Evolutionary conservation across 2,113 vertebrate genomes (phyloP), one percentile per base, ranked within the genome.

Genomic region (Alexandromys fortis): DNA sequence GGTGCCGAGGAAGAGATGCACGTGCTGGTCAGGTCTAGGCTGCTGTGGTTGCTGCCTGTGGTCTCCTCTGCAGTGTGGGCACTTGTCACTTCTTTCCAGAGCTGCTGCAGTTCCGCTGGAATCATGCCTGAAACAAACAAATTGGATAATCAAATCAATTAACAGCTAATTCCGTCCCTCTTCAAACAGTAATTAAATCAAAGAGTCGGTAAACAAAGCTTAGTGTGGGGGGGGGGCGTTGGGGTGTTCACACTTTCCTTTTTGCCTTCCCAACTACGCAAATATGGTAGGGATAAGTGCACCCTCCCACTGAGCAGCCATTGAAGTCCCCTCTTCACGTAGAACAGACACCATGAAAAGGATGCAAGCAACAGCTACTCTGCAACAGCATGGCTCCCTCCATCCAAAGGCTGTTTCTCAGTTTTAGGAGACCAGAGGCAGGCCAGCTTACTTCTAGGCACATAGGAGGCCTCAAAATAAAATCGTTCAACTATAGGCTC

Each of bases 91-190:
- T 99, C 99, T 98, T 99, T 99, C 99, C 99, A 99, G 98, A 99
- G 99, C 98, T 99, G 99, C 99, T 99, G 99, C 97, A 99, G 99
- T 98, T 99, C 99, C 92, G 99, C 98, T 99, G 99, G 99, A 99
- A 99, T 99, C 99, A 99, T 99, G 99, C 99, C 99, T 99, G 99
- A 99, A 99, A 99, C 99, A 99, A 99, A 99, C 99, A 99, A 99
- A 99, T 99, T 99, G 99, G 99, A 99, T 99, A 99, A 99, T 99
- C 99, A 99, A 99, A 99, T 99, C 99, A 99, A 99, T 99, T 99
- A 99, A 99, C 98, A 98, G 99, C 99, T 99, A 99, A 99, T 99
- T 99, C 99, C 98, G 98, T 98, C 99, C 99, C 98, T 99, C 99
- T 99, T 99, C 99, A 99, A 99, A 98, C 98, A 98, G 98, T 99